Percentiles rank a stretch among this genome's conserved stretches.
These are phyloP conservation scores for Chrysogorgia sp. DNA, from an alignment of 92 coral and sea anemone genomes.

Conservation along the genomic window DNA sequence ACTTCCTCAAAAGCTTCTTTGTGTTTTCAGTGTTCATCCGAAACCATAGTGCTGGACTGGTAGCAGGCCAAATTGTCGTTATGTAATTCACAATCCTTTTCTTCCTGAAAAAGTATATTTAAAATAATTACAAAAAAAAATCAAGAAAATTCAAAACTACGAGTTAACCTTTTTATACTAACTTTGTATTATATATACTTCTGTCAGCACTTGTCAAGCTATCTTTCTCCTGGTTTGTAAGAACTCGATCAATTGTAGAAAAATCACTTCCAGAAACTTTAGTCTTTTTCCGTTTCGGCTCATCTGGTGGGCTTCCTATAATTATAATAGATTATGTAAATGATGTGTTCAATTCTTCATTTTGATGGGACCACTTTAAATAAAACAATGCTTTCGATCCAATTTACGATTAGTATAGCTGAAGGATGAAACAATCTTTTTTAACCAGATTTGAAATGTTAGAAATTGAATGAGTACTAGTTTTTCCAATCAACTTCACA, in stretches of 20 bases:
- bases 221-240: constrained; percentile 44
- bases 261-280: neutral
- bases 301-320: too few species aligned
- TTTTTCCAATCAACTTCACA: too few species aligned
- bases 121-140: neutral
- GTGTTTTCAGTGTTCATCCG: constrained; percentile 48
- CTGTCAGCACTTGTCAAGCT: constrained; percentile 37
- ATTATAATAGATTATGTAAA: too few species aligned
- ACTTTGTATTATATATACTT: constrained; percentile 47
- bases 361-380: too few species aligned
- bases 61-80: constrained; percentile 52
- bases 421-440: too few species aligned
- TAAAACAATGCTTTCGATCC: too few species aligned
- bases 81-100: constrained; percentile 55
- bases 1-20: constrained; percentile 40
- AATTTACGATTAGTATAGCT: too few species aligned
- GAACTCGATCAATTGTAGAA: constrained; percentile 30
- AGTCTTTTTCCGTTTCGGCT: constrained; percentile 23
- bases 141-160: constrained; percentile 1
- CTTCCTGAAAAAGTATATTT: constrained; percentile 39
- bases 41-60: constrained; percentile 54
- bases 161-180: constrained; percentile 5
- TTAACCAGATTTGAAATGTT: too few species aligned
- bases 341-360: too few species aligned
- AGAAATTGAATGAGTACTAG: too few species aligned